Percentiles rank a stretch among this genome's conserved stretches.
These are phyloP conservation scores for Antheraea mylitta DNA, from an alignment of 1,140 invertebrate species.

Conservation along the genomic window DNA sequence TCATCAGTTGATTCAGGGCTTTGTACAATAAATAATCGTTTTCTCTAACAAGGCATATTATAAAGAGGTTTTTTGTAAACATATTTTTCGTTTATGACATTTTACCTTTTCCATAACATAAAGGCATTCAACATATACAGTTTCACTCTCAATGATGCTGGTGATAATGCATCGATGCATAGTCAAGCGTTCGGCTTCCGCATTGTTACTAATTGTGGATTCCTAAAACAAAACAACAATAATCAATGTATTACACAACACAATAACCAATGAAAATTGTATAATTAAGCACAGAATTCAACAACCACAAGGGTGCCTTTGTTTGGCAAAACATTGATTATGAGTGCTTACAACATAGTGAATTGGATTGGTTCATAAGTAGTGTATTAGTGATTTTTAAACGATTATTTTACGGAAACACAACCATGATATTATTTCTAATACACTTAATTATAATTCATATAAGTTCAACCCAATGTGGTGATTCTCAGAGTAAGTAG, in stretches of 20 bases:
- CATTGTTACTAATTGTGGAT: slow-evolving; percentile 77
- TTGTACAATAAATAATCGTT: too few relatives aligned
- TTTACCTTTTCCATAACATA: slow-evolving; percentile 91
- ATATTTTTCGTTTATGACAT: neutral
- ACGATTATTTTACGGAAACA: neutral
- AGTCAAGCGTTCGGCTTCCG: slow-evolving; percentile 84
- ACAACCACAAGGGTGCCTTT: neutral
- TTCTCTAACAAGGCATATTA: too few relatives aligned
- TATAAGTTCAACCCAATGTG: slow-evolving; percentile 24
- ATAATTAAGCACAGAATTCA: neutral
- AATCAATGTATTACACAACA: slow-evolving; percentile 2
- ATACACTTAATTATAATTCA: slow-evolving; percentile 23
- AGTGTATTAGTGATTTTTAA: neutral
- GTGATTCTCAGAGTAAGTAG: slow-evolving; percentile 50
- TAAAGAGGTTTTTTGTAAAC: too few relatives aligned
- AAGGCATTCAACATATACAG: slow-evolving; percentile 92
- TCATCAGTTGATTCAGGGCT: too few relatives aligned
- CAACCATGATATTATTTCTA: slow-evolving; percentile 23
- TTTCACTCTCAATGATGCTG: slow-evolving; percentile 95
- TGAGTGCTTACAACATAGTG: neutral
- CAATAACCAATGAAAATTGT: slow-evolving; percentile 4
- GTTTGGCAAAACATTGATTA: slow-evolving; percentile 4
- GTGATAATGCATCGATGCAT: slow-evolving; percentile 91
- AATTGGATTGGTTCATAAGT: neutral
- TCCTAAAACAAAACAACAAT: slow-evolving; percentile 68